A percentile compares a stretch with the other conserved stretches of the same genome.
Evolutionary conservation across 2,797 vertebrate species (phyloP).

Genomic region (Catharus ustulatus): DNA sequence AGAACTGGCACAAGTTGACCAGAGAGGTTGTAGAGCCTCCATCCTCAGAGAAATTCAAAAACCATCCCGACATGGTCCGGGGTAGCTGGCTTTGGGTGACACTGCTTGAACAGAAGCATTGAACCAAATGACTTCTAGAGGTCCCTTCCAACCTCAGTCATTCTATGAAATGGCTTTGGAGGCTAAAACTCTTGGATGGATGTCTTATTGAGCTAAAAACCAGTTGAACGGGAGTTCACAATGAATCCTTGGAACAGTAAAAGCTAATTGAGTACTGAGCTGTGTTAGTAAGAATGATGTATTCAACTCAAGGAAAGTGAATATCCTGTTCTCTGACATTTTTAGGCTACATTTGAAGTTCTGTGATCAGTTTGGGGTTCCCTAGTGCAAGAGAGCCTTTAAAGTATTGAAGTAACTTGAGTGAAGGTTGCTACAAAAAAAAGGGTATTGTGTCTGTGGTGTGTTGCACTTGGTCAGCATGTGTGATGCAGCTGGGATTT

Average conservation of each 20-base stretch:
- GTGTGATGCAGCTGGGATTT: neutral
- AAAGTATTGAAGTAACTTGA: neutral
- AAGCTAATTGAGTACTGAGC: neutral
- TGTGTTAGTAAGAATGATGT: neutral
- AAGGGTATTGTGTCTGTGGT: neutral
- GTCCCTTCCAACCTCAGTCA: neutral
- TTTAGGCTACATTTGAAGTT: neutral
- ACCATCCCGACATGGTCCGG: neutral
- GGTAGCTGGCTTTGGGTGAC: neutral
- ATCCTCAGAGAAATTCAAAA: neutral
- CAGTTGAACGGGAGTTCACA: neutral
- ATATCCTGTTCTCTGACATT: neutral
- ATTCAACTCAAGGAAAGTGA: neutral
- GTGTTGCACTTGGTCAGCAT: neutral
- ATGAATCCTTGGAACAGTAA: neutral
- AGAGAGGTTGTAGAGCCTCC: neutral
- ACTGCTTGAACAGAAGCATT: neutral
- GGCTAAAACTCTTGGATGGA: neutral
- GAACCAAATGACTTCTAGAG: neutral
- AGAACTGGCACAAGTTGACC: neutral
- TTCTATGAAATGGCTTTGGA: neutral
- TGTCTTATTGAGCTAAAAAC: neutral
- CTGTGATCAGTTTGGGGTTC: neutral
- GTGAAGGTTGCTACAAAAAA: neutral
- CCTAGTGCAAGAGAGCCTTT: neutral